A percentile compares a stretch with the other conserved stretches of the same genome.
Conservation (phyloP, 2,113 vertebrate genomes). For the Halichoeres trimaculatus region DNA sequence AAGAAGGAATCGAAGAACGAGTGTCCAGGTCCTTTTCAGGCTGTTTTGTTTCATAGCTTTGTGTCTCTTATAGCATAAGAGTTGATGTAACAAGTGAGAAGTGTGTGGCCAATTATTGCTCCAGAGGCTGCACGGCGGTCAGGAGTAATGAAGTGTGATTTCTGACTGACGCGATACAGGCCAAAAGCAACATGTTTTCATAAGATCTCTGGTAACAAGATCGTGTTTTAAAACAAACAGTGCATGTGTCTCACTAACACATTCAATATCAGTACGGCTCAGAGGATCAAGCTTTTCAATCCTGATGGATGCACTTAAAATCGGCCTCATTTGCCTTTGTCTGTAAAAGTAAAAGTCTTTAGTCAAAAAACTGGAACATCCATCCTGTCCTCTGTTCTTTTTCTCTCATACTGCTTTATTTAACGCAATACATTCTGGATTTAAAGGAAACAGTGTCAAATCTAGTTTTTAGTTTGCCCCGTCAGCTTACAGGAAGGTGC, state of each 20-base stretch:
- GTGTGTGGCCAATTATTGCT: conserved; percentile 59
- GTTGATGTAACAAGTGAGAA: conserved; percentile 55
- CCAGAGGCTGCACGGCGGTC: conserved; percentile 38
- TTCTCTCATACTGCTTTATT: too few species aligned
- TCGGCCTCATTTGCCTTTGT: background rate
- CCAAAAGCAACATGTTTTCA: conserved; percentile 59
- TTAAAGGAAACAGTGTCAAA: too few species aligned
- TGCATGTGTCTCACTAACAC: conserved; percentile 14
- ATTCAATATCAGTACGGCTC: conserved; percentile 7
- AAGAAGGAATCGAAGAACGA: background rate
- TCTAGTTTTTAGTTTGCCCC: too few species aligned
- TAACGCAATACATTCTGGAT: too few species aligned
- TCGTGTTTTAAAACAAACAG: conserved; percentile 33
- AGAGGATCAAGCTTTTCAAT: background rate
- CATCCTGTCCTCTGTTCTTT: background rate
- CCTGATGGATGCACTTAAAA: background rate
- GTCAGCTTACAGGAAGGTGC: too few species aligned
- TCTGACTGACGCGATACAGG: conserved; percentile 13
- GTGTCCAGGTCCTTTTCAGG: background rate
- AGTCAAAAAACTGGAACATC: background rate
- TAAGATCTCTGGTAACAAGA: conserved; percentile 45
- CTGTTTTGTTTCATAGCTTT: conserved; percentile 12
- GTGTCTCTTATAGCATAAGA: conserved; percentile 15
- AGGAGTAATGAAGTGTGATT: conserved; percentile 63
- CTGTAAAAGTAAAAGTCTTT: background rate